These are phyloP conservation scores for Trypoxylus dichotomus DNA, from an alignment of 1,140 invertebrate species.

Conservation along the genomic window DNA sequence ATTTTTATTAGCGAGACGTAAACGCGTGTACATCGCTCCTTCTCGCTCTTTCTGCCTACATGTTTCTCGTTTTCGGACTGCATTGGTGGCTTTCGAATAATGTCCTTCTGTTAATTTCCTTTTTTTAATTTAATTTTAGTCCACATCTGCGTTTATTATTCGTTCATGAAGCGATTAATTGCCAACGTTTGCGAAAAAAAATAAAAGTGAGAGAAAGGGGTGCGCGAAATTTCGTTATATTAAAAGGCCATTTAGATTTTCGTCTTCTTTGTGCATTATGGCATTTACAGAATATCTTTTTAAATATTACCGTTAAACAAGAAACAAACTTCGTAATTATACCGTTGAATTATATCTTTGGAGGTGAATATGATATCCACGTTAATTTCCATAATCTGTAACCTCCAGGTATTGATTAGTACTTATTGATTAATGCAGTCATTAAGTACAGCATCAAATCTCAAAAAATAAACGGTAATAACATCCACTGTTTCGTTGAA, in stretches of 20 bases:
- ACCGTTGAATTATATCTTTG: too few species aligned
- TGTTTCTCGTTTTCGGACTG: background rate
- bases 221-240: background rate
- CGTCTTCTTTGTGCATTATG: background rate
- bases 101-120: constrained; percentile 11
- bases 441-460: too few species aligned
- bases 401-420: too few species aligned
- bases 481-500: background rate
- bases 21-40: background rate
- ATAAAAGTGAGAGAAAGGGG: background rate
- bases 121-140: constrained; percentile 21
- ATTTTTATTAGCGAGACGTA: constrained; percentile 18
- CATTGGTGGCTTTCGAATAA: constrained; percentile 12
- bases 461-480: too few species aligned
- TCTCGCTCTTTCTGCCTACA: background rate
- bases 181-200: background rate
- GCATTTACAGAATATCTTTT: too few species aligned
- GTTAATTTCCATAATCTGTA: too few species aligned
- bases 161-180: background rate
- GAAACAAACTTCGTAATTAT: too few species aligned
- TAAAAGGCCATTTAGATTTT: background rate
- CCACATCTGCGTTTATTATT: constrained; percentile 19
- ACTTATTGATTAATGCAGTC: too few species aligned
- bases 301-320: too few species aligned
- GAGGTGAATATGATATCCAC: too few species aligned